phyloP scores from a whole-genome alignment of 2,113 vertebrate genomes.

The Seriola dumerili region DNA sequence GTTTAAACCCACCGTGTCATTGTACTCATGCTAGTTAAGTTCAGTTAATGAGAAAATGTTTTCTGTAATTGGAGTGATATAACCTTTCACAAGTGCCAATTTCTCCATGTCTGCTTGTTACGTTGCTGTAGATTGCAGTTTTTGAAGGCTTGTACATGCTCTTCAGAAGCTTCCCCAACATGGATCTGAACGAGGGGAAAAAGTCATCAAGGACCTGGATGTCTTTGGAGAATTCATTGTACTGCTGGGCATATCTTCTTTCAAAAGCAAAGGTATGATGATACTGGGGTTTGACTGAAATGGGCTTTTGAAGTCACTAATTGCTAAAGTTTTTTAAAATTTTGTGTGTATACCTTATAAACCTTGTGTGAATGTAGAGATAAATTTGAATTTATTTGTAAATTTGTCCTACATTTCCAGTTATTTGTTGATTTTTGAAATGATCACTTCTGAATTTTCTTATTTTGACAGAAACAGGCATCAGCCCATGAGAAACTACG shows the following conservation, averaged over 20 bases:
- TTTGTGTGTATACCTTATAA: background rate
- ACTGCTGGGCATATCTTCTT: slow-evolving; percentile 77
- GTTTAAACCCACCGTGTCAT: background rate
- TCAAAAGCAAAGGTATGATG: slow-evolving; percentile 40
- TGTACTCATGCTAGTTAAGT: background rate
- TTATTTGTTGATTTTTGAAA: background rate
- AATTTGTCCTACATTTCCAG: background rate
- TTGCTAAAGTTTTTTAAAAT: background rate
- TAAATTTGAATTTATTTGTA: background rate
- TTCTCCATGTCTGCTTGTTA: rapidly evolving
- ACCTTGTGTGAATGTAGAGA: background rate
- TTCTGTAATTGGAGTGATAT: background rate
- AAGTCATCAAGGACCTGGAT: slow-evolving; percentile 62
- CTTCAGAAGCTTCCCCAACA: slow-evolving; percentile 72
- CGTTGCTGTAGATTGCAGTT: slow-evolving; percentile 67
- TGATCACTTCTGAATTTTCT: background rate
- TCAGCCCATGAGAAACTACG: slow-evolving; percentile 55
- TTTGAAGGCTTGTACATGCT: slow-evolving; percentile 77
- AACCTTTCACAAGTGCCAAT: background rate
- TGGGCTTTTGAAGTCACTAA: no score
- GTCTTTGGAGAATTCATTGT: slow-evolving; percentile 75
- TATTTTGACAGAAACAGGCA: slow-evolving; percentile 48
- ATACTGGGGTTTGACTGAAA: background rate
- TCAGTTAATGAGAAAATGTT: background rate
- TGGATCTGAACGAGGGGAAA: slow-evolving; percentile 1